Evolutionary conservation across 2,113 vertebrate species (phyloP).

Genomic region (Caranx ignobilis): DNA sequence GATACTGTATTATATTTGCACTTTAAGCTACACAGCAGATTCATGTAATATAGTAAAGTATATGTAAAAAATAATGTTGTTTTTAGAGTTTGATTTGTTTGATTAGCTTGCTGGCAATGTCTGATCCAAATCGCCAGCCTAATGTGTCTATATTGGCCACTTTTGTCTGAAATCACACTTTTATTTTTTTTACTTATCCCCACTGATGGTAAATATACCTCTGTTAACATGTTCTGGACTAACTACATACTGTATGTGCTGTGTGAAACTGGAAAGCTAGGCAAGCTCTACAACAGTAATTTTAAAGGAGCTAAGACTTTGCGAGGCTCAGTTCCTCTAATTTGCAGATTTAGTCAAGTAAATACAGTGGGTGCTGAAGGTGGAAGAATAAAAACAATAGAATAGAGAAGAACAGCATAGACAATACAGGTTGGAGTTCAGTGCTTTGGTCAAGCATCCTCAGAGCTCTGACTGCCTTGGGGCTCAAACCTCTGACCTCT

Average conservation of each 20-base stretch:
- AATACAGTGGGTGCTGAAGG: constrained; percentile 13
- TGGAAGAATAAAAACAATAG: constrained; percentile 1
- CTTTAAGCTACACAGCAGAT: too few relatives aligned
- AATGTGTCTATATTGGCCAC: not conserved
- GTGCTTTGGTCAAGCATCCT: constrained; percentile 20
- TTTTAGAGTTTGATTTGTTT: too few relatives aligned
- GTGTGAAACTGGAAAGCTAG: not conserved
- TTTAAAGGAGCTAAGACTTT: not conserved
- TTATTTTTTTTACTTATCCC: too few relatives aligned
- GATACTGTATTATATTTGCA: too few relatives aligned
- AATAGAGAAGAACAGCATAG: constrained; percentile 3
- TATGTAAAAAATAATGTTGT: too few relatives aligned
- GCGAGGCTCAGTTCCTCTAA: not conserved
- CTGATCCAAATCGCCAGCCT: too few relatives aligned
- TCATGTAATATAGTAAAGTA: too few relatives aligned
- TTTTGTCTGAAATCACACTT: not conserved
- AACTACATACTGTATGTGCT: too few relatives aligned
- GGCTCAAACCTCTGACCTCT: constrained; percentile 4
- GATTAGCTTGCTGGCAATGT: too few relatives aligned
- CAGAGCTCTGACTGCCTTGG: not conserved
- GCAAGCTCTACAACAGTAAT: not conserved
- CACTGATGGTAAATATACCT: too few relatives aligned
- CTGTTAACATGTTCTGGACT: too few relatives aligned
- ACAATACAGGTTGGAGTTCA: constrained; percentile 9
- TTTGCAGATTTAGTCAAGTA: constrained; percentile 7